A percentile compares a stretch with the other conserved stretches of the same genome.
These are phyloP conservation scores for Rotaria socialis DNA, from an alignment of 2,888 invertebrate genomes.

Conservation along the genomic window DNA sequence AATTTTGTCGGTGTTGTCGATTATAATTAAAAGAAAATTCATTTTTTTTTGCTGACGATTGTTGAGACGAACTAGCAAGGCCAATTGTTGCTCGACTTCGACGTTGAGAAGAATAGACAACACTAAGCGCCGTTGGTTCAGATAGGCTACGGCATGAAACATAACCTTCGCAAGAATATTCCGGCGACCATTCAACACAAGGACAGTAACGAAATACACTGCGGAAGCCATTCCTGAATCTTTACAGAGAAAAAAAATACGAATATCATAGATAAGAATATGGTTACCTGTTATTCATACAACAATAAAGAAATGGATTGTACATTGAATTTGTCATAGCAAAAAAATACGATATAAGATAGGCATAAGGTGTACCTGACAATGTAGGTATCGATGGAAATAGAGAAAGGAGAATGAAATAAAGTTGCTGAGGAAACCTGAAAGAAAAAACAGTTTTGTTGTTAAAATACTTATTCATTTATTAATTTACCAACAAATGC, in stretches of 20 bases:
- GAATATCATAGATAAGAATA: too few species aligned
- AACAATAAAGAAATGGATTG: constrained; percentile 92
- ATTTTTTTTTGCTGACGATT: background rate
- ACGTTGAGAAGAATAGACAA: background rate
- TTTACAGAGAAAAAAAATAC: background rate
- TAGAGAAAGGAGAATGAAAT: constrained; percentile 80
- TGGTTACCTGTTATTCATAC: constrained; percentile 88
- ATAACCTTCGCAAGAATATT: background rate
- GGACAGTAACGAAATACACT: constrained; percentile 12
- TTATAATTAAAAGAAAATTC: background rate
- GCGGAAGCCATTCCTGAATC: constrained; percentile 47
- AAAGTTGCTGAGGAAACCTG: constrained; percentile 74
- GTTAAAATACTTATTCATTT: background rate
- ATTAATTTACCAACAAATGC: constrained; percentile 76
- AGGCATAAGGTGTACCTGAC: constrained; percentile 72
- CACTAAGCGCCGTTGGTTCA: constrained; percentile 18
- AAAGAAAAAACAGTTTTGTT: background rate
- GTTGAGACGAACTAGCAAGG: background rate
- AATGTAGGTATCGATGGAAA: constrained; percentile 73
- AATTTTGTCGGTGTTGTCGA: background rate
- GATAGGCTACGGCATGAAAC: constrained; percentile 17
- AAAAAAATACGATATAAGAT: constrained; percentile 74
- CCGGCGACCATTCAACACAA: background rate
- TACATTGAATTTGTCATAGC: constrained; percentile 99
- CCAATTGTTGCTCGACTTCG: background rate